Conservation (phyloP, 2,113 vertebrate genomes). For the Oophaga pumilio region DNA sequence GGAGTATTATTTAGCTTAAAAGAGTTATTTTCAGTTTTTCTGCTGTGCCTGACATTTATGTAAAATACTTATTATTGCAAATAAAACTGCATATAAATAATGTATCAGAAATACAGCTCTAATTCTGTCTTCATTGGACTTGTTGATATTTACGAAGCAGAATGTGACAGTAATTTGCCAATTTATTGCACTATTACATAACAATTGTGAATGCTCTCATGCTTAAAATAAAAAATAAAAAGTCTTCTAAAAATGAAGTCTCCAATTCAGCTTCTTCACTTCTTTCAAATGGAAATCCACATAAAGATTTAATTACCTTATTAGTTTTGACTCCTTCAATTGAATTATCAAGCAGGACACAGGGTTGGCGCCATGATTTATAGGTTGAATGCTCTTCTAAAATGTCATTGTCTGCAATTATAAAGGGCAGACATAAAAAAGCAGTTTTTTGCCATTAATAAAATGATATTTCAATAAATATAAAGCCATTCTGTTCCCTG, state of each 20-base stretch:
- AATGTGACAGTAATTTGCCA: conserved; percentile 47
- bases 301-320: conserved; percentile 54
- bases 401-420: conserved; percentile 56
- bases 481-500: background rate
- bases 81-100: conserved; percentile 55
- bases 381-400: conserved; percentile 48
- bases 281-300: conserved; percentile 15
- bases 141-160: conserved; percentile 51
- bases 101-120: conserved; percentile 32
- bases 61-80: conserved; percentile 43
- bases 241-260: conserved; percentile 31
- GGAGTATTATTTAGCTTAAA: background rate
- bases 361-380: conserved; percentile 50
- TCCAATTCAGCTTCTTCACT: conserved; percentile 11
- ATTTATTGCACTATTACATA: conserved; percentile 42
- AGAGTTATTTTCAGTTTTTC: conserved; percentile 17
- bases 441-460: background rate
- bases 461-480: background rate
- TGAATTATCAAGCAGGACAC: conserved; percentile 43
- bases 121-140: conserved; percentile 40
- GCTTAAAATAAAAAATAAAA: conserved; percentile 42
- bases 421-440: conserved; percentile 46
- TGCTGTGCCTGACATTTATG: conserved; percentile 46
- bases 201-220: conserved; percentile 10
- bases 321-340: conserved; percentile 47